These are phyloP conservation scores for Lathamus discolor DNA, from an alignment of 2,113 vertebrate species.

Conservation along the genomic window DNA sequence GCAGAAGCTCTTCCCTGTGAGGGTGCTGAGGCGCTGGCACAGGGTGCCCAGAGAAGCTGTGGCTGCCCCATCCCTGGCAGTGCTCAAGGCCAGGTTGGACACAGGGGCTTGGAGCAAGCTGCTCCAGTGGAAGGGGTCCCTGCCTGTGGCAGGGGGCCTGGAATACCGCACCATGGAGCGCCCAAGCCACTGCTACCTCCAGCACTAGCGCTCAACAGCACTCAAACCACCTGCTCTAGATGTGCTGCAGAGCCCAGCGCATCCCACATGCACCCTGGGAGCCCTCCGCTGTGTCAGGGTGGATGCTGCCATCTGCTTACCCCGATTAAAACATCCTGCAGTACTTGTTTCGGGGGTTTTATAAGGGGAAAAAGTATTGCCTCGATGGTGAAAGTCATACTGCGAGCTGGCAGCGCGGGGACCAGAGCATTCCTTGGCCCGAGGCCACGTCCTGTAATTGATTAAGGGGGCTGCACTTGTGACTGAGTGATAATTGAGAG, in stretches of 20 bases:
- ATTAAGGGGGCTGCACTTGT: conserved; percentile 37
- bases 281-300: fast-evolving
- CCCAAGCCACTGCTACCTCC: background rate
- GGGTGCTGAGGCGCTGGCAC: too few species aligned
- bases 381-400: background rate
- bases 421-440: conserved; percentile 3
- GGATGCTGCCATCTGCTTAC: background rate
- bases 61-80: too few species aligned
- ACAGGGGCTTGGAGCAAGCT: background rate
- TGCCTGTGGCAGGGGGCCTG: background rate
- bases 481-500: conserved; percentile 37
- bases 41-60: too few species aligned
- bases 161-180: fast-evolving
- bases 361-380: background rate
- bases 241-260: background rate
- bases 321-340: background rate
- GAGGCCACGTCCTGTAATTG: background rate
- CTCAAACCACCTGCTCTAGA: fast-evolving
- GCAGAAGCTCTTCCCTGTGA: too few species aligned
- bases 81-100: background rate
- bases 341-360: background rate
- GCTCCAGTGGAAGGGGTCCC: background rate
- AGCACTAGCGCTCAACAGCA: background rate
- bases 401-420: background rate
- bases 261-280: fast-evolving